phyloP scores from a whole-genome alignment of 2,113 vertebrate genomes.

The Albula glossodonta region DNA sequence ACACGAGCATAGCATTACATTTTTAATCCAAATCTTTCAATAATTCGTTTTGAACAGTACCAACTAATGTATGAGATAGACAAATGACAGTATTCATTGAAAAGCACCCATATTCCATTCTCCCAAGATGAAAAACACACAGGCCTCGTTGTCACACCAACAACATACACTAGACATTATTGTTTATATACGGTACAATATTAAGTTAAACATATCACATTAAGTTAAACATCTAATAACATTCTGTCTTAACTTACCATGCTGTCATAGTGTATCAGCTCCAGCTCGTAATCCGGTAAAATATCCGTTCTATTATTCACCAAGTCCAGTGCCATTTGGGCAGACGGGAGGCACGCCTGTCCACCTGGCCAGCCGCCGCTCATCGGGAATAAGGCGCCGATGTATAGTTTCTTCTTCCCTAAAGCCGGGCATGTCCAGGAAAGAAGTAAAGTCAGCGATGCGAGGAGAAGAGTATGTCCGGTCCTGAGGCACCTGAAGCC shows the following conservation, averaged over 20 bases:
- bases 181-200: neutral
- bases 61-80: no score
- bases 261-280: conserved; percentile 91
- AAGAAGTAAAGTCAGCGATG: conserved; percentile 59
- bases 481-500: conserved; percentile 29
- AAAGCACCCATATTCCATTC: no score
- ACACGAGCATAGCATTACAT: no score
- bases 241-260: conserved; percentile 70
- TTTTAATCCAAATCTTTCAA: no score
- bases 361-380: conserved; percentile 91
- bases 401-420: conserved; percentile 91
- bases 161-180: neutral
- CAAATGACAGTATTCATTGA: no score
- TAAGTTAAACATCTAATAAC: no score
- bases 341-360: conserved; percentile 87
- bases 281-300: conserved; percentile 88
- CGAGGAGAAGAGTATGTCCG: conserved; percentile 42
- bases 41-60: no score
- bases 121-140: neutral
- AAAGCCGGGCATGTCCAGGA: conserved; percentile 67
- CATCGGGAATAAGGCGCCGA: conserved; percentile 92
- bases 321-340: conserved; percentile 90
- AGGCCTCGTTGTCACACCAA: neutral
- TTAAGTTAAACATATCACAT: no score
- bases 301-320: conserved; percentile 91